Conservation (phyloP, 2,888 invertebrate genomes). For the Melinopterus prodromus region DNA sequence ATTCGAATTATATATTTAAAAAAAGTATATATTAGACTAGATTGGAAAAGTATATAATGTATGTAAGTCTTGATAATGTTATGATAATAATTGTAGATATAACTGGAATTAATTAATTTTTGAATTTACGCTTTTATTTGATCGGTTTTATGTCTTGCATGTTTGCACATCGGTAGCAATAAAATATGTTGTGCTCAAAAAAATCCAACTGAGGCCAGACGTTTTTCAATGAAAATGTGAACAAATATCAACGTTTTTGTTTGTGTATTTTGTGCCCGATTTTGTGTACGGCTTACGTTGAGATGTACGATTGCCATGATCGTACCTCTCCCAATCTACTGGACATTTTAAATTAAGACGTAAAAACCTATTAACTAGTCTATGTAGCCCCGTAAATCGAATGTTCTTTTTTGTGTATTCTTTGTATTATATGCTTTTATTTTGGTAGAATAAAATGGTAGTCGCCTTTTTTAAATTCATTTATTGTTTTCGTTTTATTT, state of each 20-base stretch:
- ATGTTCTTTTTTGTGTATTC: constrained; percentile 47
- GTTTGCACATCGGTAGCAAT: neutral
- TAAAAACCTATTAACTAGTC: constrained; percentile 30
- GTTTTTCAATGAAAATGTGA: neutral
- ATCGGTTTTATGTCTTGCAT: neutral
- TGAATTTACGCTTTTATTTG: constrained; percentile 4
- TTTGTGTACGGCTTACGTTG: neutral
- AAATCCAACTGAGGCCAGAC: neutral
- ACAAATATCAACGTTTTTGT: too few relatives aligned
- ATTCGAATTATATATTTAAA: constrained; percentile 14
- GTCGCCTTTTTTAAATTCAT: constrained; percentile 54
- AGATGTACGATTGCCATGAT: neutral
- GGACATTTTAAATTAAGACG: constrained; percentile 20
- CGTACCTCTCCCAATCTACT: constrained; percentile 16
- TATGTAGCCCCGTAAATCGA: constrained; percentile 42
- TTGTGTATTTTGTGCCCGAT: too few relatives aligned
- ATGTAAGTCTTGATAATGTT: neutral
- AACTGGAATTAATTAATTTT: neutral
- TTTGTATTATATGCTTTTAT: constrained; percentile 52
- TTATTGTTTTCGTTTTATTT: constrained; percentile 22
- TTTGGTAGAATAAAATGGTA: constrained; percentile 58
- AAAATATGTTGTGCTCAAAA: neutral
- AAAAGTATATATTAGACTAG: neutral
- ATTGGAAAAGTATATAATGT: neutral
- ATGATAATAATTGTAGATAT: neutral